These are phyloP conservation scores for Eristalis pertinax DNA, from an alignment of 2,888 invertebrate genomes.

Conservation along the genomic window DNA sequence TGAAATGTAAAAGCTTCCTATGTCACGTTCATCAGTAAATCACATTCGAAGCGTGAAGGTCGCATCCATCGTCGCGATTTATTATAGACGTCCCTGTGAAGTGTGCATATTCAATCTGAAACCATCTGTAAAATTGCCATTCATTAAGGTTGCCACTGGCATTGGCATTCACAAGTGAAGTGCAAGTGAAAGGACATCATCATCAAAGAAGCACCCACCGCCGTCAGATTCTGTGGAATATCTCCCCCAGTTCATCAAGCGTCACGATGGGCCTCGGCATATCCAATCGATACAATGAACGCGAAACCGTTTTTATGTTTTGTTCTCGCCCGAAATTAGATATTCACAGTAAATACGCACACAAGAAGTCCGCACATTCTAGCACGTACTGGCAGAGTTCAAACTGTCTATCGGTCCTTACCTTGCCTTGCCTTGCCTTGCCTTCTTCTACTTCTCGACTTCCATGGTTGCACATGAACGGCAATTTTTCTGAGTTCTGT, in stretches of 20 bases:
- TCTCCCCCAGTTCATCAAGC: not conserved
- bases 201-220: slow-evolving; percentile 14
- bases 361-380: slow-evolving; percentile 41
- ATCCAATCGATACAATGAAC: slow-evolving; percentile 27
- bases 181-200: not conserved
- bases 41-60: slow-evolving; percentile 14
- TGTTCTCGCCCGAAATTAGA: slow-evolving; percentile 27
- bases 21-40: not conserved
- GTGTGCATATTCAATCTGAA: slow-evolving; percentile 25
- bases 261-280: not conserved
- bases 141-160: not conserved
- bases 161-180: not conserved
- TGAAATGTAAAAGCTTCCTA: not conserved
- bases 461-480: slow-evolving; percentile 42
- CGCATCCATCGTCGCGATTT: not conserved
- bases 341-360: slow-evolving; percentile 27
- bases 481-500: slow-evolving; percentile 50
- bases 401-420: slow-evolving; percentile 55
- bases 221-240: not conserved
- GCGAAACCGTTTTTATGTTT: slow-evolving; percentile 11
- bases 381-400: slow-evolving; percentile 59
- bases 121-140: slow-evolving; percentile 33
- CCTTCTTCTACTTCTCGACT: slow-evolving; percentile 4
- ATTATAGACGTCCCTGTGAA: slow-evolving; percentile 14
- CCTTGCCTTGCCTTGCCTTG: not conserved